Evolutionary conservation across 2,113 vertebrate genomes (phyloP), one percentile per base, ranked within the genome.

Genomic region (Cheilinus undulatus): DNA sequence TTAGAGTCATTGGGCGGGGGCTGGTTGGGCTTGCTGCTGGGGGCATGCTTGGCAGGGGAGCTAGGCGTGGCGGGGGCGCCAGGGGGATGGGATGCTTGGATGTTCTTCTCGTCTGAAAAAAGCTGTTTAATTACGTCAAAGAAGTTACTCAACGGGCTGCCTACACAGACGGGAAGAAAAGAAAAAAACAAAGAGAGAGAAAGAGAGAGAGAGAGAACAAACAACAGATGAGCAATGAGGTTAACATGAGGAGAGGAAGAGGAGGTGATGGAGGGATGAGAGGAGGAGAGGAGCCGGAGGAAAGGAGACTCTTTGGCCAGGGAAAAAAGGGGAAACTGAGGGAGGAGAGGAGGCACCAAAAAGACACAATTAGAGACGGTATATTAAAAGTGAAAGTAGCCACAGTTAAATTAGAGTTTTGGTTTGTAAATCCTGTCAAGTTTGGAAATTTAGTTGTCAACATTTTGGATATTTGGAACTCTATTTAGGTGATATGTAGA

Each of bases 41-140:
- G 94, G 92, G 90, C 91, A 90, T 95, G 96, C 95, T 96, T 97
- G 96, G 94, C 70, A 75, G 90, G 87, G 86, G 90, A 76, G 83
- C 86, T 90, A 89, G 92, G 80, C 83, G 83, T 80, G 84, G 82
- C 91, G 89, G 95, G 95, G 83, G 95, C 93, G 93, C 94, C 95
- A 73, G 96, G 95, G 92, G 95, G 90, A 81, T 94, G 95, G 92
- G 96, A 94, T 88, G 95, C 95, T 94, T 97, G 96, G 95, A 95
- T 90, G 60, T 96, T 98, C 97, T 98, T 98, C 96, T 99, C 97
- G 96, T 98, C 97, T 99, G 97, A 97, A 98, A 99, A 98, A 96
- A 99, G 97, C 96, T 96, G 96, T 96, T 97, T 97, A 96, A 97
- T 98, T 96, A 98, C 96, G 95, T 98, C 97, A 98, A 98, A 97